phyloP scores from a whole-genome alignment of 2,113 vertebrate genomes.

The Arenaria interpres region DNA sequence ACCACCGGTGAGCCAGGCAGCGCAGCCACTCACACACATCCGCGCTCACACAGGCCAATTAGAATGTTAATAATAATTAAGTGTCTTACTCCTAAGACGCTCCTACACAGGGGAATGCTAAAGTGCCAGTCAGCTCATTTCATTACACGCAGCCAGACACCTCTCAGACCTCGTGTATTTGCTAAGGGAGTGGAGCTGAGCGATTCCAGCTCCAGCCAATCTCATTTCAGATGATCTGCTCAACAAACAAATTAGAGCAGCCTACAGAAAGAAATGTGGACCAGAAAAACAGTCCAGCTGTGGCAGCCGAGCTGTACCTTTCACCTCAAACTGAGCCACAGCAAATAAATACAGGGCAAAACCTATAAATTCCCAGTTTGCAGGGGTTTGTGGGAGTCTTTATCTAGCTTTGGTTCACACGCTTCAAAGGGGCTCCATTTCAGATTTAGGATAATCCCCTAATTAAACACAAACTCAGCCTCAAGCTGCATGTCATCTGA shows the following conservation, averaged over 20 bases:
- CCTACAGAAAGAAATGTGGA: background rate
- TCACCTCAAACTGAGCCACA: background rate
- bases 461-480: constrained; percentile 54
- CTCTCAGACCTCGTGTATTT: constrained; percentile 29
- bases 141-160: constrained; percentile 33
- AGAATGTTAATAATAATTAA: constrained; percentile 69
- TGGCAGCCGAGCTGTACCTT: constrained; percentile 23
- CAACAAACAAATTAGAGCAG: constrained; percentile 27
- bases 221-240: background rate
- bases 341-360: constrained; percentile 23
- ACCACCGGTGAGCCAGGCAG: background rate
- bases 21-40: background rate
- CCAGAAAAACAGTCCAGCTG: constrained; percentile 7
- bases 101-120: constrained; percentile 54
- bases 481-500: constrained; percentile 32
- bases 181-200: constrained; percentile 17
- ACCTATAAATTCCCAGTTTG: constrained; percentile 21
- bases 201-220: constrained; percentile 3
- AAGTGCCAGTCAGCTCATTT: constrained; percentile 64
- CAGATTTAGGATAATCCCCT: constrained; percentile 62
- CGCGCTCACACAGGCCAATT: constrained; percentile 27
- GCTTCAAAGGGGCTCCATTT: constrained; percentile 45
- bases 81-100: constrained; percentile 61
- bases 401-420: constrained; percentile 48
- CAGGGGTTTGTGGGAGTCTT: constrained; percentile 30